These are phyloP conservation scores for Lagenorhynchus albirostris DNA, from an alignment of 2,113 vertebrate species.

Conservation along the genomic window DNA sequence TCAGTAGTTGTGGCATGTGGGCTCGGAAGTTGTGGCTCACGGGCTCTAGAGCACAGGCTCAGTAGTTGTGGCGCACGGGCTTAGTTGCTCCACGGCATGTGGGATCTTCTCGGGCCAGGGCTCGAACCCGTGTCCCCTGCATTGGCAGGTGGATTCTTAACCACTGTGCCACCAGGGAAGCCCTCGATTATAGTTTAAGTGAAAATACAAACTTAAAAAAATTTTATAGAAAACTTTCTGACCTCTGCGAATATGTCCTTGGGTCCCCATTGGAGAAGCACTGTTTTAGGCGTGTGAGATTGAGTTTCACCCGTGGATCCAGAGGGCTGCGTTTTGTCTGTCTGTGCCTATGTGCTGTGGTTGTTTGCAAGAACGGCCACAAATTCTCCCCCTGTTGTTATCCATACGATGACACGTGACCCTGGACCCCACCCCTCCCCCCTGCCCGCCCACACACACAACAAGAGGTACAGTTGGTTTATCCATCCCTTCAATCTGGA, in stretches of 20 bases:
- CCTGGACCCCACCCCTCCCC: no score
- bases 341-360: background rate
- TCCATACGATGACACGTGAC: fast-evolving
- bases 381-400: fast-evolving
- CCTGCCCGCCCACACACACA: no score
- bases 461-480: background rate
- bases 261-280: background rate
- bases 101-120: no score
- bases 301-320: fast-evolving
- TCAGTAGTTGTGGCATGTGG: no score
- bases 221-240: background rate
- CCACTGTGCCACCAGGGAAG: no score
- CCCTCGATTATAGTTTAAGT: background rate
- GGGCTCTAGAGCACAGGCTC: no score
- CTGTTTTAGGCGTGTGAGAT: background rate
- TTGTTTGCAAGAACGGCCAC: background rate
- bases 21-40: no score
- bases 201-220: background rate
- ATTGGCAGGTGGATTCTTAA: no score
- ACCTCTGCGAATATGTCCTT: background rate
- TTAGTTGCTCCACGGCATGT: no score
- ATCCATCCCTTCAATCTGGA: fast-evolving
- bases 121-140: no score
- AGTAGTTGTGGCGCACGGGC: no score
- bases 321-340: background rate